A percentile compares a stretch with the other conserved stretches of the same genome.
Evolutionary conservation across 2,888 invertebrate species (phyloP).

Genomic region (Cryptocheilus praepositus): DNA sequence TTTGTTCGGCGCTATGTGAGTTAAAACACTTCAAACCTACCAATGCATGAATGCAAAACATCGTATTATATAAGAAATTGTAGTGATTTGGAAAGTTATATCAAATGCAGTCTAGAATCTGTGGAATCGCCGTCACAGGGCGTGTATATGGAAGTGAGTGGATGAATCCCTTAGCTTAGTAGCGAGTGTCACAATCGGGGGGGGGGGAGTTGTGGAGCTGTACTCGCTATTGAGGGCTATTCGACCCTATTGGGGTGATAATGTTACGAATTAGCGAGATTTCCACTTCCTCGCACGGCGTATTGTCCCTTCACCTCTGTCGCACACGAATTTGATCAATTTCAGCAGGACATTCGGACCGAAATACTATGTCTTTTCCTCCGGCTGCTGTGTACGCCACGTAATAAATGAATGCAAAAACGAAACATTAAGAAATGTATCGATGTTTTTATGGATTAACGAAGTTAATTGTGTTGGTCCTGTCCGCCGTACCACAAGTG

Average conservation of each 20-base stretch:
- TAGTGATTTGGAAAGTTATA: slow-evolving; percentile 36
- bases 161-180: slow-evolving; percentile 67
- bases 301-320: slow-evolving; percentile 33
- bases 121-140: slow-evolving; percentile 27
- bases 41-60: no score
- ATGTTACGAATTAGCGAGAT: slow-evolving; percentile 73
- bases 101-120: slow-evolving; percentile 50
- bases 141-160: slow-evolving; percentile 54
- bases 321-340: slow-evolving; percentile 57
- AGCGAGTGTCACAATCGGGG: slow-evolving; percentile 57
- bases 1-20: no score
- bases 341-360: slow-evolving; percentile 11
- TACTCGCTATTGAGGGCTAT: slow-evolving; percentile 65
- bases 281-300: slow-evolving; percentile 61
- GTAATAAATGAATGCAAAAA: no score
- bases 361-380: no score
- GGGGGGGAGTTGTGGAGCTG: slow-evolving; percentile 60
- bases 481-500: slow-evolving; percentile 24
- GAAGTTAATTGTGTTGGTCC: background rate
- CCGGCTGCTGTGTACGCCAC: no score
- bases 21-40: no score
- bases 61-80: no score
- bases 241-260: slow-evolving; percentile 71
- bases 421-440: background rate
- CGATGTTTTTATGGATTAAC: background rate